Evolutionary conservation across 2,113 vertebrate species (phyloP), one percentile per base, ranked within the genome.

Genomic region (Circaetus gallicus): DNA sequence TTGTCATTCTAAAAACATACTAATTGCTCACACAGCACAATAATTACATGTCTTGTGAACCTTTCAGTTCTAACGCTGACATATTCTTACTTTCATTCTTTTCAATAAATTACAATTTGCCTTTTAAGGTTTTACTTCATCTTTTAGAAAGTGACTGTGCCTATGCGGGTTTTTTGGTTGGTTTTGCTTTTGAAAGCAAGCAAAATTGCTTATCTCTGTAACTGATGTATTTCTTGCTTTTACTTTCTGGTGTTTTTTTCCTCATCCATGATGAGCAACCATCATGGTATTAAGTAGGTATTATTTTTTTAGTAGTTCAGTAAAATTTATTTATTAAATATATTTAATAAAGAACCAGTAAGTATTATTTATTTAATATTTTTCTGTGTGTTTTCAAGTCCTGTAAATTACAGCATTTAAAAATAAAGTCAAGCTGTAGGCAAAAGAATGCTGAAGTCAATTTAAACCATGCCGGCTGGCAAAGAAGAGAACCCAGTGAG

Each of bases 1-100:
- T 94, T 95, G 25, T 90, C 71, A 94, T 92, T 93, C 61, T 94
- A 73, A 94, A 95, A 86, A 28, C 24, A 36, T 74, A 55, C 15
- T 93, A 83, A 92, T 86, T 94, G 13, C 63, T 86, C 76, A 78
- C 21, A 62, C 11, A 78, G 55, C 29, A 89, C 86, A 91, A 78
- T 92, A 91, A 91, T 66, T 91, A 32, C 32, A 66, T 52, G 42
- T 89, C 58, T 80, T 93, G 50, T 83, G 79, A 95, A 81, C 10
- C 31, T 92, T 81, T 83, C 82, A 62, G 18, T 85, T 96, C 40
- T 61, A 92, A 90, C 28, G 61, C 20, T 92, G 78, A 42, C 32
- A 43, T 87, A 85, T 84, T 85, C 56, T 86, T 86, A 73, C 9
- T 82, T 90, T 72, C 21, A 50, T 85, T 90, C 20, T 74, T 58